phyloP scores from a whole-genome alignment of 35 echinoderm and acorn worm genomes.

The Apostichopus parvimensis region DNA sequence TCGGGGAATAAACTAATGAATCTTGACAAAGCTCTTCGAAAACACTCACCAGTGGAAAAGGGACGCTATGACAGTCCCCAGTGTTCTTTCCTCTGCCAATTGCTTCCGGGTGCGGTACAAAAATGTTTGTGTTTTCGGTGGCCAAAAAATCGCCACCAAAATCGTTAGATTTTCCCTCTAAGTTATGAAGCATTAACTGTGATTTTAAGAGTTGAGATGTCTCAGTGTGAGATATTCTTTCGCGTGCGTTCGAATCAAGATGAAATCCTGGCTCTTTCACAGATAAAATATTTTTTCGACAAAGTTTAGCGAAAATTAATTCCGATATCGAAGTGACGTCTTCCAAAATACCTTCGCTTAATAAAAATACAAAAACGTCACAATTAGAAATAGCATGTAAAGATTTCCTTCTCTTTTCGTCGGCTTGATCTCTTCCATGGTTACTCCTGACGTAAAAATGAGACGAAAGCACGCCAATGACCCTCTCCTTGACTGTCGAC shows the following conservation, averaged over 20 bases:
- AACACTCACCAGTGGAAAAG: not conserved
- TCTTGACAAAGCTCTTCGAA: not conserved
- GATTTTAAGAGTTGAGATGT: not conserved
- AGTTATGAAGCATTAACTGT: not conserved
- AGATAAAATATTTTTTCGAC: not conserved
- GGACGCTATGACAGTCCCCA: not conserved
- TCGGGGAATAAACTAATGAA: slow-evolving; percentile 10
- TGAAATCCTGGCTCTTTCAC: slow-evolving; percentile 41
- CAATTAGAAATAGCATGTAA: not conserved
- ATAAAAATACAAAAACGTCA: slow-evolving; percentile 46
- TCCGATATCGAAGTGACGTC: slow-evolving; percentile 13
- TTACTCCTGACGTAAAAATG: slow-evolving; percentile 51
- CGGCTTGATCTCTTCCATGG: not conserved
- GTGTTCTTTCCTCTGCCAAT: not conserved
- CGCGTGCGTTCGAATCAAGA: not conserved
- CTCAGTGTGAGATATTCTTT: slow-evolving; percentile 6
- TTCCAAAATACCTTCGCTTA: slow-evolving; percentile 16
- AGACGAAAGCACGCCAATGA: slow-evolving; percentile 13
- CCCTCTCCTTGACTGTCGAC: slow-evolving; percentile 14
- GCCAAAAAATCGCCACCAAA: not conserved
- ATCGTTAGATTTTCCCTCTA: not conserved
- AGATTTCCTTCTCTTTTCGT: slow-evolving; percentile 28
- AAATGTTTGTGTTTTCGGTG: not conserved
- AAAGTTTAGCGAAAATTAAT: slow-evolving; percentile 21
- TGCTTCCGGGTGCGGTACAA: not conserved